Evolutionary conservation across 2,113 vertebrate genomes (phyloP).

Genomic region (Scopus umbretta): DNA sequence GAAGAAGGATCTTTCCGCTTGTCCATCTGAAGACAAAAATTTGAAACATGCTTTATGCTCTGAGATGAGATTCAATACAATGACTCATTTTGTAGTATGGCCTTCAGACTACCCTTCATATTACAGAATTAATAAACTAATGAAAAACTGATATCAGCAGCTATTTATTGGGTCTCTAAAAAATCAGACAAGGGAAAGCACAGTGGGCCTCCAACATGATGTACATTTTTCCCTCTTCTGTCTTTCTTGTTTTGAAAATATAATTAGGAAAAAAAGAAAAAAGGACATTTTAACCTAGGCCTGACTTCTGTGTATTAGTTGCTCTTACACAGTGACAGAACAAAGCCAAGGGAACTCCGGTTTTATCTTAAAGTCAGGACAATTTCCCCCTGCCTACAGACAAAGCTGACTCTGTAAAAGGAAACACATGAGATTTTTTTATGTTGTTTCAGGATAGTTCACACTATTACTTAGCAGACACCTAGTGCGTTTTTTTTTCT

Average conservation of each 20-base stretch:
- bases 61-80: not conserved
- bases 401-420: not conserved
- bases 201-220: not conserved
- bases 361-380: not conserved
- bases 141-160: not conserved
- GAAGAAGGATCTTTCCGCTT: conserved; percentile 90
- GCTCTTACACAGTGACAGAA: not conserved
- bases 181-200: not conserved
- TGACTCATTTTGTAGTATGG: not conserved
- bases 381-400: not conserved
- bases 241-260: not conserved
- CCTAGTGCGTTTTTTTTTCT: not conserved
- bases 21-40: conserved; percentile 79
- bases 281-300: not conserved
- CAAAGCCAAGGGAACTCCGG: not conserved
- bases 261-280: not conserved
- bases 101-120: not conserved
- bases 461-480: not conserved
- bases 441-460: not conserved
- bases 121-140: not conserved
- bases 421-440: not conserved
- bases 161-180: not conserved
- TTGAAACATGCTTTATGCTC: not conserved
- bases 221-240: not conserved
- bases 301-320: not conserved